Evolutionary conservation across 2,797 vertebrate genomes (phyloP).

Genomic region (Pachyuromys duprasi): DNA sequence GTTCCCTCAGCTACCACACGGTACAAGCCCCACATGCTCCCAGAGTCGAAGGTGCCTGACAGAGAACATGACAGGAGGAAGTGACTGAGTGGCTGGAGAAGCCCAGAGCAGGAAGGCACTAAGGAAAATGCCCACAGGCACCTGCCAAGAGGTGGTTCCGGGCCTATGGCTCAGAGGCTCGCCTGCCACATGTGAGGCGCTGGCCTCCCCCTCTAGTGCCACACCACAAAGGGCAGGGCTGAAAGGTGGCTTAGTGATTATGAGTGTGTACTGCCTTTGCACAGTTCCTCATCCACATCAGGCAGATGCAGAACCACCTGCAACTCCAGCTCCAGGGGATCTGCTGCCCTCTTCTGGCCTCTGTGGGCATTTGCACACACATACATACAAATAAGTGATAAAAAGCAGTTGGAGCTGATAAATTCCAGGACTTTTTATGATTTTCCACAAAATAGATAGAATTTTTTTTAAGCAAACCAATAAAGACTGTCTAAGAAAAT

Average conservation of each 20-base stretch:
- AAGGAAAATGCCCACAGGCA: not conserved
- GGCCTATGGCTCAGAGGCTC: not conserved
- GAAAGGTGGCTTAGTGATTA: not conserved
- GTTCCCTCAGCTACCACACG: not conserved
- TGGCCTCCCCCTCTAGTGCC: not conserved
- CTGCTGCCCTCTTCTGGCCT: not conserved
- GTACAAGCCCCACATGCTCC: not conserved
- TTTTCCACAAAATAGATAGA: not conserved
- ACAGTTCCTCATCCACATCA: too few relatives aligned
- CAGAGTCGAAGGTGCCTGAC: not conserved
- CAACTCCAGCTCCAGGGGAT: not conserved
- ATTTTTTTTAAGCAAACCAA: too few relatives aligned
- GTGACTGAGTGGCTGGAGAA: not conserved
- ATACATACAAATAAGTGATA: not conserved
- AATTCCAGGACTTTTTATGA: not conserved
- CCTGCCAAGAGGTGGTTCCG: not conserved
- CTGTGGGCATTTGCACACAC: too few relatives aligned
- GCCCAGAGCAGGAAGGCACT: not conserved
- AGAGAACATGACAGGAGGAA: not conserved
- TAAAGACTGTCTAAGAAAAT: not conserved
- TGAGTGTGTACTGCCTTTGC: not conserved
- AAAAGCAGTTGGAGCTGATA: not conserved
- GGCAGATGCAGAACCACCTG: not conserved
- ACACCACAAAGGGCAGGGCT: not conserved
- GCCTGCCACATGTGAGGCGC: not conserved